Evolutionary conservation across 2,888 invertebrate species (phyloP).

Genomic region (Abscondita cerata): DNA sequence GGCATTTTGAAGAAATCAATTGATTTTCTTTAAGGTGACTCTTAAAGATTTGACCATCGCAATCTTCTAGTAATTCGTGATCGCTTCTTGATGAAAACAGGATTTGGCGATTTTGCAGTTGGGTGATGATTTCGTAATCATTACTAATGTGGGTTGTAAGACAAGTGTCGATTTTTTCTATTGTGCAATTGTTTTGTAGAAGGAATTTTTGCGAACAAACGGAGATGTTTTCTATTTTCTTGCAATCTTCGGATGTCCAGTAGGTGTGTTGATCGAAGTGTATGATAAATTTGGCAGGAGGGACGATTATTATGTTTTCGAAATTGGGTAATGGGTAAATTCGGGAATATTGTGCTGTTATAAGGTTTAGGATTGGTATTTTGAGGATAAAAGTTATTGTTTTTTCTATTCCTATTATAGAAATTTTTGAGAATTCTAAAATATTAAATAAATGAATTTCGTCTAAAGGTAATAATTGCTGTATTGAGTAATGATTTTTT

Average conservation of each 20-base stretch:
- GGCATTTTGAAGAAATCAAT: background rate
- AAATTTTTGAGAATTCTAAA: slow-evolving; percentile 1
- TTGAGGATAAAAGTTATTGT: slow-evolving; percentile 6
- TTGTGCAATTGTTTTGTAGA: background rate
- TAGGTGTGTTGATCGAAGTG: too few species aligned
- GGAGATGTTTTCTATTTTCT: background rate
- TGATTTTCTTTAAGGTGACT: background rate
- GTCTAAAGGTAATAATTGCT: background rate
- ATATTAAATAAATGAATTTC: background rate
- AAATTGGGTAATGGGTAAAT: background rate
- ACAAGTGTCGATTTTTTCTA: background rate
- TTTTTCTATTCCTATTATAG: background rate
- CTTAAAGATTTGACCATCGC: too few species aligned
- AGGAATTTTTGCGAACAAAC: background rate
- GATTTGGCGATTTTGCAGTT: background rate
- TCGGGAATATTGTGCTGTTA: background rate
- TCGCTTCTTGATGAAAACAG: background rate
- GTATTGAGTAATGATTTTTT: background rate
- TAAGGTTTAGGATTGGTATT: background rate
- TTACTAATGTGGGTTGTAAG: background rate
- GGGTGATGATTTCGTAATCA: background rate
- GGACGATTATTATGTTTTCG: background rate
- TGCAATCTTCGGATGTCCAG: slow-evolving; percentile 1
- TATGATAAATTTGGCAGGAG: background rate
- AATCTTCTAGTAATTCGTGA: background rate